Evolutionary conservation across 2,113 vertebrate genomes (phyloP).

Genomic region (Felis chaus): DNA sequence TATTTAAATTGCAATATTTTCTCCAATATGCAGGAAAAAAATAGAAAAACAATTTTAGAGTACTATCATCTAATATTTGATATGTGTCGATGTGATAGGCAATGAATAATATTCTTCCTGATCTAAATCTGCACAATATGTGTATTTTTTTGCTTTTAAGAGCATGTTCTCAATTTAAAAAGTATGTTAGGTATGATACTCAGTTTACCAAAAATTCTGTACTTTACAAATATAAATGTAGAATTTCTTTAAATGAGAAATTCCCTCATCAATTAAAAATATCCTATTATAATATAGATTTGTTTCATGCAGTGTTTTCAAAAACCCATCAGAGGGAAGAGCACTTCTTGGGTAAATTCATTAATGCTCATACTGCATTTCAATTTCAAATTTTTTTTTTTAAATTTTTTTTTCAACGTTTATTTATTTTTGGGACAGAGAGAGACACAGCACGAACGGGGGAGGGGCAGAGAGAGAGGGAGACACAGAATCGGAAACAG

Average conservation of each 20-base stretch:
- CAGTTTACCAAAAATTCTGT: not conserved
- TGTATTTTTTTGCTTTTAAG: constrained; percentile 40
- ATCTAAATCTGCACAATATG: not conserved
- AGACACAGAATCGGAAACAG: too few species aligned
- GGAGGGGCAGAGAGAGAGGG: too few species aligned
- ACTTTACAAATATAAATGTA: constrained; percentile 7
- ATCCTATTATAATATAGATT: not conserved
- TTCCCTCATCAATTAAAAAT: constrained; percentile 4
- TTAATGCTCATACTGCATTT: not conserved
- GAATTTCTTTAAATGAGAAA: constrained; percentile 27
- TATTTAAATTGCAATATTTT: constrained; percentile 24
- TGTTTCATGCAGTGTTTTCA: not conserved
- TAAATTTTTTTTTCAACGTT: too few species aligned
- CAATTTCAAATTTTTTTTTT: not conserved
- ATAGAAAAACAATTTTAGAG: constrained; percentile 20
- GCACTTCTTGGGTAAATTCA: not conserved
- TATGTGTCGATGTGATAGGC: not conserved
- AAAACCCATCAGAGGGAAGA: not conserved
- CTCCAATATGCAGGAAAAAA: not conserved
- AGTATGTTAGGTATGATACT: not conserved
- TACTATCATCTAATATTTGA: constrained; percentile 23
- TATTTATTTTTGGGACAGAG: too few species aligned
- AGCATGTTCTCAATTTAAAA: constrained; percentile 25
- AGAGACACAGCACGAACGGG: too few species aligned
- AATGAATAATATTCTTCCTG: not conserved